Evolutionary conservation across 2,113 vertebrate species (phyloP).

Genomic region (Mobula birostris): DNA sequence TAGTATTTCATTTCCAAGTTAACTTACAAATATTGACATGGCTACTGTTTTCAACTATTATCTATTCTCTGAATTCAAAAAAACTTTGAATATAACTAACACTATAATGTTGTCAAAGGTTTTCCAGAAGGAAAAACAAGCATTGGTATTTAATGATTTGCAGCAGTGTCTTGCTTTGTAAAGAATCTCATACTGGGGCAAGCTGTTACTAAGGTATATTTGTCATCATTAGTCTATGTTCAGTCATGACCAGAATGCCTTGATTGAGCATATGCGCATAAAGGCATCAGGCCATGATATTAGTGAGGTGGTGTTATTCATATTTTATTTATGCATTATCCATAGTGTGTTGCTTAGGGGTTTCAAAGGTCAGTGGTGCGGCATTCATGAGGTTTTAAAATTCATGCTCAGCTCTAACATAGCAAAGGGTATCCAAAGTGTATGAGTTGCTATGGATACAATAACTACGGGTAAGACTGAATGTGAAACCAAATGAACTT

Average conservation of each 20-base stretch:
- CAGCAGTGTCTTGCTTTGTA: not conserved
- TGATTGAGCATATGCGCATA: not conserved
- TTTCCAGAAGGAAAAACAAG: not conserved
- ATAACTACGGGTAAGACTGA: not conserved
- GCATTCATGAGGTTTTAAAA: not conserved
- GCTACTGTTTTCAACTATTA: not conserved
- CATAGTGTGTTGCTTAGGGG: not conserved
- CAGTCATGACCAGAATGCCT: not conserved
- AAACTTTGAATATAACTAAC: not conserved
- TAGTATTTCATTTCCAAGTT: not conserved
- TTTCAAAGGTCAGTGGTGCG: not conserved
- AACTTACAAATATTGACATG: not conserved
- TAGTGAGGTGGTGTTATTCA: not conserved
- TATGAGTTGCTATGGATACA: constrained; percentile 16
- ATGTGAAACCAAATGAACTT: not conserved
- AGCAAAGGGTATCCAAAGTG: not conserved
- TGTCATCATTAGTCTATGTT: not conserved
- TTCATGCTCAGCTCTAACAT: not conserved
- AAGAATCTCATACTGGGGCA: not conserved
- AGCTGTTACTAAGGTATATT: not conserved
- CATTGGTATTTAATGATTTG: not conserved
- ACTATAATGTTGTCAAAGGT: too few relatives aligned
- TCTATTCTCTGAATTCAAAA: not conserved
- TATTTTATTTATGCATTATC: not conserved
- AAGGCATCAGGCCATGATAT: not conserved